Conservation (phyloP, 2,888 invertebrate genomes). For the Cryptophagus acutangulus region DNA sequence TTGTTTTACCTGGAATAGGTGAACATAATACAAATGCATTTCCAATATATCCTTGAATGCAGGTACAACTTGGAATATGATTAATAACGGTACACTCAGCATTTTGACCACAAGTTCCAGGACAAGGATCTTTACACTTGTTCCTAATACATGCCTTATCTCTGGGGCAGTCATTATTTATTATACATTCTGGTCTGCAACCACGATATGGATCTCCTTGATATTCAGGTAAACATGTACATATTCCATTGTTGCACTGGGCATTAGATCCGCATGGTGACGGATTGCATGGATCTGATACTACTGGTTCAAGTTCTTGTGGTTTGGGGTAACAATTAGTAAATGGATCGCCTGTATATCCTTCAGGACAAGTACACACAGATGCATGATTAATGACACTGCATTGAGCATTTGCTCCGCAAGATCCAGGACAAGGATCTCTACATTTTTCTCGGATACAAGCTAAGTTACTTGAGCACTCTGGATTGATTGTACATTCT, state of each 20-base stretch:
- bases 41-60: constrained; percentile 64
- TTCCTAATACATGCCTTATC: constrained; percentile 66
- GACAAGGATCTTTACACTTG: constrained; percentile 68
- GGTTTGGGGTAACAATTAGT: constrained; percentile 60
- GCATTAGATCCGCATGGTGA: constrained; percentile 64
- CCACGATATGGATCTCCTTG: constrained; percentile 67
- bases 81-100: constrained; percentile 70
- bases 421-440: constrained; percentile 75
- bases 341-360: constrained; percentile 75
- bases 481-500: constrained; percentile 71
- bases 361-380: constrained; percentile 66
- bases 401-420: constrained; percentile 69
- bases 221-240: constrained; percentile 64
- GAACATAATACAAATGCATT: constrained; percentile 67
- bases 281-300: constrained; percentile 55
- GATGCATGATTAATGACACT: constrained; percentile 71
- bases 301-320: constrained; percentile 18
- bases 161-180: constrained; percentile 66
- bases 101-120: constrained; percentile 69
- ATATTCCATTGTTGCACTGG: constrained; percentile 60
- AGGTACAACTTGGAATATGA: constrained; percentile 73
- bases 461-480: constrained; percentile 67
- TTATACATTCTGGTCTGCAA: constrained; percentile 68
- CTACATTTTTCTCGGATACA: constrained; percentile 70
- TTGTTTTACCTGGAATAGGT: constrained; percentile 47